These are phyloP conservation scores for Tetrao urogallus DNA, from an alignment of 2,113 vertebrate genomes.

Conservation along the genomic window DNA sequence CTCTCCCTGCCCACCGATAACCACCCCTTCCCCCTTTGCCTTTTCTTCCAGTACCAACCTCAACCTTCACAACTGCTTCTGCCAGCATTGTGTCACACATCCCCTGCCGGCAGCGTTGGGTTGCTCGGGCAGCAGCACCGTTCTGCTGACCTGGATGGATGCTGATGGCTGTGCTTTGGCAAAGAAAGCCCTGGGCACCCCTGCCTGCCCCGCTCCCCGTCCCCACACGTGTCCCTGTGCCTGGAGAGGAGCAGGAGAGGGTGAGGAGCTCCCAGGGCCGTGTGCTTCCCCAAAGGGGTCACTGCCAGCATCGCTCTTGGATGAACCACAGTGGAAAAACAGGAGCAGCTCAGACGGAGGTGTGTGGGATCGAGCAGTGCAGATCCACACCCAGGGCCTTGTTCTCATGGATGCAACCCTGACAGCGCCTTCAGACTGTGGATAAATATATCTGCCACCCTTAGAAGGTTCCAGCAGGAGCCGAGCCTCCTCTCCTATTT, in stretches of 20 bases:
- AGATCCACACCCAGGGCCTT: not conserved
- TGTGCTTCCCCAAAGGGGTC: not conserved
- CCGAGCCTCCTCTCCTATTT: not conserved
- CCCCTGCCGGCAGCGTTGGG: not conserved
- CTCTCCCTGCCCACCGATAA: not conserved
- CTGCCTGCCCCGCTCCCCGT: not conserved
- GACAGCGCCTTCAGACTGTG: fast-evolving
- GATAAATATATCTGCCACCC: not conserved
- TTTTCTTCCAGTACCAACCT: not conserved
- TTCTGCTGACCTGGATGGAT: not conserved
- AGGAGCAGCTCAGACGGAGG: not conserved
- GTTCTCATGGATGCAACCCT: not conserved
- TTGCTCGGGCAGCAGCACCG: not conserved
- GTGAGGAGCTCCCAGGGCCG: not conserved
- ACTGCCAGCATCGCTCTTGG: not conserved
- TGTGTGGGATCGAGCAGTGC: not conserved
- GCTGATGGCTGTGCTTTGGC: not conserved
- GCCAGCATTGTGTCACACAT: not conserved
- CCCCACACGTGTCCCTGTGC: fast-evolving
- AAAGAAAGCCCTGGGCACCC: not conserved
- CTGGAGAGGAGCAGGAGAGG: fast-evolving
- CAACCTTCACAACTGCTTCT: not conserved
- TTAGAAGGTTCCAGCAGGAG: not conserved
- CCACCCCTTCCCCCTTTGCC: fast-evolving
- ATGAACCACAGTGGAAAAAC: not conserved